These are phyloP conservation scores for Prosopocoilus inquinatus DNA, from an alignment of 2,888 invertebrate species.

Conservation along the genomic window DNA sequence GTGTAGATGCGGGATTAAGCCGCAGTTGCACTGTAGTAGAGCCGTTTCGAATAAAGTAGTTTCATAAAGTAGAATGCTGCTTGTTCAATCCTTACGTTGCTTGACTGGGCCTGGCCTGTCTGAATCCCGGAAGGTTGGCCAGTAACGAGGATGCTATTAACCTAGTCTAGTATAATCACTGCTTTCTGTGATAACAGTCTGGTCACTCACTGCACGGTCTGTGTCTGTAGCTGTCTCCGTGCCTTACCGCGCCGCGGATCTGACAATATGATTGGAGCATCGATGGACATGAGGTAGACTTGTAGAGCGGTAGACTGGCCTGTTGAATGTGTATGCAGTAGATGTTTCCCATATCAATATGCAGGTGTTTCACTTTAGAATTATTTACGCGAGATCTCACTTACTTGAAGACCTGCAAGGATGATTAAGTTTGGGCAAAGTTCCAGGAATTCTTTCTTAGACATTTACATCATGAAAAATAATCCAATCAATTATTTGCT, in stretches of 20 bases:
- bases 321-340: constrained; percentile 46
- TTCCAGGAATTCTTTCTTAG: not conserved
- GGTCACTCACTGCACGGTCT: constrained; percentile 51
- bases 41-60: constrained; percentile 58
- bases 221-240: constrained; percentile 50
- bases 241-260: constrained; percentile 44
- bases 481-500: not conserved
- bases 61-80: constrained; percentile 56
- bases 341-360: constrained; percentile 23
- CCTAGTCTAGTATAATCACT: constrained; percentile 45
- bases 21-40: constrained; percentile 54
- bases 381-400: no score
- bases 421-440: not conserved
- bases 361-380: constrained; percentile 3
- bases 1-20: constrained; percentile 43
- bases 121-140: constrained; percentile 23
- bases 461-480: not conserved
- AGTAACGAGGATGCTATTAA: constrained; percentile 37
- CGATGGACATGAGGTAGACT: constrained; percentile 29
- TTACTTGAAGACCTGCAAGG: no score
- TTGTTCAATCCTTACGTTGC: constrained; percentile 43
- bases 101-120: constrained; percentile 28
- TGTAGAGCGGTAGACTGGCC: constrained; percentile 39
- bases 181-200: constrained; percentile 51
- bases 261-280: constrained; percentile 34